Base-by-base conservation (phyloP, 2,113 vertebrate species). In the Varanus komodoensis region DNA sequence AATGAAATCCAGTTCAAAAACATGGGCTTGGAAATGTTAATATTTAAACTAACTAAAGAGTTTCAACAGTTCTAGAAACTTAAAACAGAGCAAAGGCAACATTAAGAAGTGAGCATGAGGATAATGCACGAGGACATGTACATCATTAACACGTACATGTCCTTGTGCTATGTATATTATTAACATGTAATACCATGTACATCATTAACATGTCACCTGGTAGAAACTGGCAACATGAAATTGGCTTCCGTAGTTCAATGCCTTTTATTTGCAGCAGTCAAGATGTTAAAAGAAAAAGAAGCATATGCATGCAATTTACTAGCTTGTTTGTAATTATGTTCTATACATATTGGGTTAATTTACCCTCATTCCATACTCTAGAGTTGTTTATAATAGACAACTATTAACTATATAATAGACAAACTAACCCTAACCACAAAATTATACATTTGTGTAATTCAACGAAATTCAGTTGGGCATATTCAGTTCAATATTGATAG, bases 1-100 rank as follows among this genome's bases (percentile, higher is more conserved):
- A 84, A 89, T 78, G 57, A 68, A 84, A 89, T 44, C 57, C 73
- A 78, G 52, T 84, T 89, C 48, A 73, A 68, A 84, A 89, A 34
- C 73, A 77, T 23, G 23, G 78, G 12, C 61, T 52, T 79, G 82
- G 73, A 84, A 50, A 68, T 68, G 32, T 84, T 69, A 34, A 74
- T 61, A 89, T 61, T 82, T 88, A 83, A 89, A 68, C 57, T 50
- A 78, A 68, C 68, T 89, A 89, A n/a, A 68, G 73, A 50, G 21
- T 27, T 89, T 75, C 48, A 34, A 27, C 48, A 78, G 27, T 44
- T 48, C 73, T 78, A 77, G 68, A 84, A 84, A 61, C n/a, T 8
- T 75, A 19, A 67, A 38, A 61, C 81, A 89, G 67, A 50, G 38
- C 38, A 44, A 89, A 52, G 38, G 23, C 57, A 89, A 68, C 19